Evolutionary conservation across 2,113 vertebrate genomes (phyloP), one percentile per base, ranked within the genome.

Genomic region (Anser brachyrhynchus): DNA sequence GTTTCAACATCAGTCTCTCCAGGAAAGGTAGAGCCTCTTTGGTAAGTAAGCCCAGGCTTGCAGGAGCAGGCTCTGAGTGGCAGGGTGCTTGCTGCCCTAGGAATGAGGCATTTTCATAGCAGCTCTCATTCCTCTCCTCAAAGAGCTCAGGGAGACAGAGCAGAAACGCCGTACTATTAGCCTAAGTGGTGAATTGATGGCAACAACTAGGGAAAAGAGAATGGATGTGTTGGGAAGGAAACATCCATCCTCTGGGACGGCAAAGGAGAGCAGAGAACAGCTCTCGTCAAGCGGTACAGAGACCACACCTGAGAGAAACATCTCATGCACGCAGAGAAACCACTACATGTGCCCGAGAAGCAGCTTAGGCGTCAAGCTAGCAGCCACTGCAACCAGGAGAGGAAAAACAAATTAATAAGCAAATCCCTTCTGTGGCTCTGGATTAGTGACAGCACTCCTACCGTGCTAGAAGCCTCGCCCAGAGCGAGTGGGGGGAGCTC

Each of bases 281-380:
- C 12, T 54, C 6, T 0, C 1, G 0, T 26, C 74, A 54, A 46
- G 52, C 0, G 0, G 10, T 6, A 2, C 67, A 31, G 29, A 52
- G 54, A 69, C 12, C 14, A 5, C 21, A 75, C 59, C n/a, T 5
- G 58, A 67, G 46, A 67, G 58, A 52, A 89, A 26, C 10, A 6
- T 23, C 1, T 13, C 11, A 37, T 0, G 1, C 1, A 16, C 13
- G 15, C 43, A 31, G 29, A 92, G 33, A 52, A 83, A 89, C 21
- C 51, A 12, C 20, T 6, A 6, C 4, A 12, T 58, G 65, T 75
- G 39, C 75, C 13, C 52, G 67, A 12, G 28, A 52, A 73, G 49
- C 13, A 58, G 21, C 58, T 39, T 21, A 20, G 35, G 49, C 25
- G 74, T 59, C 41, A 25, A 84, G 46, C 39, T 59, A 80, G 73